These are phyloP conservation scores for Morpho helenor DNA, from an alignment of 2,888 invertebrate species.

Conservation along the genomic window DNA sequence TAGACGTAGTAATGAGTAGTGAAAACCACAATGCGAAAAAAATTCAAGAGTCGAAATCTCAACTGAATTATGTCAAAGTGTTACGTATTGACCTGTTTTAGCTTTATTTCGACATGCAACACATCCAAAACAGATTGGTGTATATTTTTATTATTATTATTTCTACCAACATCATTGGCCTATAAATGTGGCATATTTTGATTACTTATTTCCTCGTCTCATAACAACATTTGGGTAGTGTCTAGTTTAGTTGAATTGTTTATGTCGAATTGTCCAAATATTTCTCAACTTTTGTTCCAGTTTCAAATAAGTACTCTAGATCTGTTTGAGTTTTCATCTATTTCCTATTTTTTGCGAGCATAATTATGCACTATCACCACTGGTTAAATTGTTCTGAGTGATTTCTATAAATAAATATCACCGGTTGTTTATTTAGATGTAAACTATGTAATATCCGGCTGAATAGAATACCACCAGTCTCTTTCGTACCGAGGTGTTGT, in stretches of 20 bases:
- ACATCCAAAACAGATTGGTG: constrained; percentile 16
- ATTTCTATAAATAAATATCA: constrained; percentile 15
- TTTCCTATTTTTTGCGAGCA: constrained; percentile 11
- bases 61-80: no score
- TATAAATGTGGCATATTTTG: constrained; percentile 2
- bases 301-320: constrained; percentile 11
- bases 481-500: no score
- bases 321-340: constrained; percentile 16
- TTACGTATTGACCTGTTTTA: no score
- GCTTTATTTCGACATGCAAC: no score
- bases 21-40: no score
- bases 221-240: constrained; percentile 1
- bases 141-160: constrained; percentile 9
- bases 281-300: constrained; percentile 1
- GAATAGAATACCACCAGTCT: no score
- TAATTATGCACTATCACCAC: background rate
- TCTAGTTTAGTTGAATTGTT: background rate
- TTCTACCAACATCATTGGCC: constrained; percentile 6
- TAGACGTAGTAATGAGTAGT: no score
- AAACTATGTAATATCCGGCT: no score
- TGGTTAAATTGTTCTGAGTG: constrained; percentile 13
- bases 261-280: constrained; percentile 2
- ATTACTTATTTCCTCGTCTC: background rate
- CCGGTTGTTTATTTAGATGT: background rate
- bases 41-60: no score